Percentiles rank a stretch among this genome's conserved stretches.
phyloP scores from a whole-genome alignment of 2,113 vertebrate genomes.

The Lophochroa leadbeateri region DNA sequence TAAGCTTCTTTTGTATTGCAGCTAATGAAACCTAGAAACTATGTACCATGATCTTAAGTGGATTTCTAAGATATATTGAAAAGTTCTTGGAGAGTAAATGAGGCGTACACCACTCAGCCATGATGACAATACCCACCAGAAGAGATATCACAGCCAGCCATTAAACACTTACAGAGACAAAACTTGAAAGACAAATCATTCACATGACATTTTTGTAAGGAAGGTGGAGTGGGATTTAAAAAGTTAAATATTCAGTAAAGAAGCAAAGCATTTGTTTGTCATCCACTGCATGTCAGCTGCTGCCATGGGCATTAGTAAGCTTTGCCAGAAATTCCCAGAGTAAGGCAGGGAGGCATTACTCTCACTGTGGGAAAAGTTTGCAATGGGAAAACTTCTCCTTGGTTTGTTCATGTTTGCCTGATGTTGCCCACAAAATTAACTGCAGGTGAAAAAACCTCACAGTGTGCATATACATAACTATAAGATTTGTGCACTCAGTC shows the following conservation, averaged over 20 bases:
- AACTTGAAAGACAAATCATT: neutral
- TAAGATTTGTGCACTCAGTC: neutral
- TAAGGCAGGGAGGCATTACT: neutral
- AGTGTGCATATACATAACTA: accelerated
- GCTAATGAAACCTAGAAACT: neutral
- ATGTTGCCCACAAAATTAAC: neutral
- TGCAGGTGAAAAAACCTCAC: neutral
- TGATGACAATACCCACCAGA: neutral
- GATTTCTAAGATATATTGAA: neutral
- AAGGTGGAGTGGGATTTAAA: neutral
- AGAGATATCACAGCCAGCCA: neutral
- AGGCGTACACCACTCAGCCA: neutral
- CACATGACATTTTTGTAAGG: neutral
- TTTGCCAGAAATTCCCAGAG: constrained; percentile 2
- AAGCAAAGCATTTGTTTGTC: constrained; percentile 6
- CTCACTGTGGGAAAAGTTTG: neutral
- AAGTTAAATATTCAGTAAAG: neutral
- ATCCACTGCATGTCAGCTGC: neutral
- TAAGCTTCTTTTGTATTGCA: neutral
- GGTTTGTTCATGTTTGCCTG: neutral
- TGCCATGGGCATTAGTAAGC: neutral
- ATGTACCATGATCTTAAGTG: neutral
- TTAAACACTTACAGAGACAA: neutral
- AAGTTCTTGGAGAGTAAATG: neutral
- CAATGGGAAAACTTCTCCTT: neutral